These are phyloP conservation scores for Megalurothrips usitatus DNA, from an alignment of 2,888 invertebrate genomes.

Conservation along the genomic window DNA sequence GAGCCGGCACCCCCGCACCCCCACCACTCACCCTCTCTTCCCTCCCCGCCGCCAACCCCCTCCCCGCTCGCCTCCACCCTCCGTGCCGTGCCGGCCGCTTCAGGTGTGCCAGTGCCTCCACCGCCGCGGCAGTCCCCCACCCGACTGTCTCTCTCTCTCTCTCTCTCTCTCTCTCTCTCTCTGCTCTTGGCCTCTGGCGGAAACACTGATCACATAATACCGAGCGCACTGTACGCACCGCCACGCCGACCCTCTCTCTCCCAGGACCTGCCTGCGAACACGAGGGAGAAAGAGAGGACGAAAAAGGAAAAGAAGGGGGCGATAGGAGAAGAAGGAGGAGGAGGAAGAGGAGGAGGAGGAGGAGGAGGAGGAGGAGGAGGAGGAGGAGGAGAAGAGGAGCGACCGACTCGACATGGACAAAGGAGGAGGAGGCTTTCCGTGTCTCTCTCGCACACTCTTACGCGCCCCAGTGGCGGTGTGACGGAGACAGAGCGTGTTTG, in stretches of 20 bases:
- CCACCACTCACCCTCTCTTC: not conserved
- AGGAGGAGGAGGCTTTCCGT: too few relatives aligned
- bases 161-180: constrained; percentile 5
- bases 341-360: too few relatives aligned
- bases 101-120: not conserved
- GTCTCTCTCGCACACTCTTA: too few relatives aligned
- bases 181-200: not conserved
- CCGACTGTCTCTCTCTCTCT: not conserved
- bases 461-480: too few relatives aligned
- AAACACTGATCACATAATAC: constrained; percentile 26
- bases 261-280: not conserved
- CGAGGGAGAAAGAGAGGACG: not conserved
- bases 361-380: not conserved
- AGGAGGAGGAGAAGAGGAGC: too few relatives aligned
- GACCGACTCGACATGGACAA: too few relatives aligned
- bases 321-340: too few relatives aligned
- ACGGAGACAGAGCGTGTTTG: too few relatives aligned
- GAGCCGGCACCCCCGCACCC: not conserved
- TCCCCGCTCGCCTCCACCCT: not conserved
- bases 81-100: not conserved
- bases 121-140: not conserved
- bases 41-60: not conserved
- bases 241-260: too few relatives aligned
- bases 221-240: not conserved
- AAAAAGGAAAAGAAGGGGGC: not conserved